Conservation (phyloP, 2,113 vertebrate species). For the Aegotheles bennettii region DNA sequence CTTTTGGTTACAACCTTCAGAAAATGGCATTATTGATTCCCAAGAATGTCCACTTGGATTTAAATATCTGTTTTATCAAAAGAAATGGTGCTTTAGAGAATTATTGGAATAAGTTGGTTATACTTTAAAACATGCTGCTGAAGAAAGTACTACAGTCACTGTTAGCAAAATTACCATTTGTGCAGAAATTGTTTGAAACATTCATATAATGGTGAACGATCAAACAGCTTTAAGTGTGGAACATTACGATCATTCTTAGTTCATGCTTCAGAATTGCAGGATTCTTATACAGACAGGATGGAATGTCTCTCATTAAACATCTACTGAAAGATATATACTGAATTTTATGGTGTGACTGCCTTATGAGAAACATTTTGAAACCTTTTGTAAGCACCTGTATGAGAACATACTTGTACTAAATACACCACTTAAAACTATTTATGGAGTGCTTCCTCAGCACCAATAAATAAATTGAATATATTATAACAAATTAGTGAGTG, state of each 20-base stretch:
- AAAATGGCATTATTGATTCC: neutral
- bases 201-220: neutral
- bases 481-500: neutral
- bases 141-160: neutral
- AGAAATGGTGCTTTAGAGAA: neutral
- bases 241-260: neutral
- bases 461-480: neutral
- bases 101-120: neutral
- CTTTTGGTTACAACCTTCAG: neutral
- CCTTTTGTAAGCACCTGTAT: fast-evolving
- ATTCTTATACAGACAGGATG: neutral
- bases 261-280: neutral
- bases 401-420: neutral
- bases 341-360: neutral
- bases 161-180: neutral
- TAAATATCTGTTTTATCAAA: neutral
- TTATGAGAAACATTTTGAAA: neutral
- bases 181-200: neutral
- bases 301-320: neutral
- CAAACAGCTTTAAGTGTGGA: neutral
- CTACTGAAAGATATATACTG: neutral
- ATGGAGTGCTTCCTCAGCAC: neutral
- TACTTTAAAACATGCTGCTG: neutral
- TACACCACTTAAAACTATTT: neutral
- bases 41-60: neutral